Percentiles rank a stretch among this genome's conserved stretches.
These are phyloP conservation scores for Enteromius radiatus DNA, from an alignment of 2,797 vertebrate species.

Conservation along the genomic window DNA sequence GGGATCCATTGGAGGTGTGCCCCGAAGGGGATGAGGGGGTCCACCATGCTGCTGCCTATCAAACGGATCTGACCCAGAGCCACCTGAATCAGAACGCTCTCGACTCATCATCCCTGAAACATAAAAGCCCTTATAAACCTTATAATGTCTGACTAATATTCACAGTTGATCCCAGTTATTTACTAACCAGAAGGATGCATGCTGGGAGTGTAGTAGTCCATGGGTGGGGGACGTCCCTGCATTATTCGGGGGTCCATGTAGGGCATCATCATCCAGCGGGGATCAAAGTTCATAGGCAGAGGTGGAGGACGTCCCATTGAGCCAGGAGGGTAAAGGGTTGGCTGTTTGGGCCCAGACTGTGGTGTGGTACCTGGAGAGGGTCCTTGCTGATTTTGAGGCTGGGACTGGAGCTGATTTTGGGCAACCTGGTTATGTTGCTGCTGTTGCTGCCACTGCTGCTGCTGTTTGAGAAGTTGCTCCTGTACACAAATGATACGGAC, in stretches of 20 bases:
- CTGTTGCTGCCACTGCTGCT: constrained; percentile 69
- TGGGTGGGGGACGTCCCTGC: constrained; percentile 86
- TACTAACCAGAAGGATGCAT: constrained; percentile 88
- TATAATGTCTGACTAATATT: background rate
- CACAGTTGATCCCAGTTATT: background rate
- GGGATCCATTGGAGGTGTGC: constrained; percentile 90
- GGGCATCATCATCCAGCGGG: constrained; percentile 94
- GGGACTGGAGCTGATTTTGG: constrained; percentile 78
- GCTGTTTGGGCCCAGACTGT: constrained; percentile 78
- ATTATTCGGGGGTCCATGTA: constrained; percentile 94
- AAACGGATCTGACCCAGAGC: constrained; percentile 89
- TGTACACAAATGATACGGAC: constrained; percentile 47
- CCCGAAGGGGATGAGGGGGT: constrained; percentile 77
- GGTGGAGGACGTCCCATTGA: constrained; percentile 87
- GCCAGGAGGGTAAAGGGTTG: constrained; percentile 82
- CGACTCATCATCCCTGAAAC: constrained; percentile 85
- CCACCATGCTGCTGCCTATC: constrained; percentile 84
- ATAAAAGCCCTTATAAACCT: background rate
- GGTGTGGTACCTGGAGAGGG: constrained; percentile 73
- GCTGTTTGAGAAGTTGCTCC: constrained; percentile 84
- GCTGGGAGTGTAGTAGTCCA: constrained; percentile 88
- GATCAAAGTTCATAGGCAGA: constrained; percentile 91
- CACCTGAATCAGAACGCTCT: constrained; percentile 91
- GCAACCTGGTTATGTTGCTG: constrained; percentile 82
- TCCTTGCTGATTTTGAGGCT: constrained; percentile 76